A percentile compares a stretch with the other conserved stretches of the same genome.
These are phyloP conservation scores for Priocnemis perturbator DNA, from an alignment of 2,888 invertebrate species.

Conservation along the genomic window DNA sequence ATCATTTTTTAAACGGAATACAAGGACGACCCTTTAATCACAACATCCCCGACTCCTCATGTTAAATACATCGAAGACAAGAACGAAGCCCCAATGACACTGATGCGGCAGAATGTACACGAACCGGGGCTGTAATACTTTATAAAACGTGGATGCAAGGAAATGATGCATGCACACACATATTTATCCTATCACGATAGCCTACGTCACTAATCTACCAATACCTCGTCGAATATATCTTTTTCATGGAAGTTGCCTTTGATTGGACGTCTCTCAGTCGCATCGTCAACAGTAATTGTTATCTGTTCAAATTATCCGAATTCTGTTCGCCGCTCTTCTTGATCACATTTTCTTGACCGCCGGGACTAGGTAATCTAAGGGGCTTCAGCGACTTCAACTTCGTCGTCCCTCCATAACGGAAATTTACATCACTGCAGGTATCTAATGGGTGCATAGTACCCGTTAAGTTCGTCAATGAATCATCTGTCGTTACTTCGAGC, in stretches of 20 bases:
- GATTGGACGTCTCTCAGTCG: constrained; percentile 58
- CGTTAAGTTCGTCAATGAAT: constrained; percentile 73
- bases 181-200: no score
- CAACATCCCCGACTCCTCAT: no score
- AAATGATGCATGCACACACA: no score
- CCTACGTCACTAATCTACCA: constrained; percentile 10
- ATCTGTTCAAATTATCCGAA: constrained; percentile 68
- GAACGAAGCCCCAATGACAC: no score
- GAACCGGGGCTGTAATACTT: no score
- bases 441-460: constrained; percentile 82
- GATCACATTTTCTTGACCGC: constrained; percentile 52
- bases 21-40: no score
- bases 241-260: constrained; percentile 43
- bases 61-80: no score
- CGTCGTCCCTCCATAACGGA: constrained; percentile 87
- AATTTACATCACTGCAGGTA: constrained; percentile 85
- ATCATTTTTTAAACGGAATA: no score
- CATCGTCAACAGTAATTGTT: constrained; percentile 66
- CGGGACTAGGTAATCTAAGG: constrained; percentile 59
- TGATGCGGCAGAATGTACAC: no score
- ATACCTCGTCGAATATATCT: constrained; percentile 48
- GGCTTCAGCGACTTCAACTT: constrained; percentile 86
- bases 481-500: constrained; percentile 73
- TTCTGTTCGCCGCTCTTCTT: constrained; percentile 64
- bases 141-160: no score